Base-by-base conservation (phyloP, 2,797 vertebrate genomes). In the Leucoraja ocellata region DNA sequence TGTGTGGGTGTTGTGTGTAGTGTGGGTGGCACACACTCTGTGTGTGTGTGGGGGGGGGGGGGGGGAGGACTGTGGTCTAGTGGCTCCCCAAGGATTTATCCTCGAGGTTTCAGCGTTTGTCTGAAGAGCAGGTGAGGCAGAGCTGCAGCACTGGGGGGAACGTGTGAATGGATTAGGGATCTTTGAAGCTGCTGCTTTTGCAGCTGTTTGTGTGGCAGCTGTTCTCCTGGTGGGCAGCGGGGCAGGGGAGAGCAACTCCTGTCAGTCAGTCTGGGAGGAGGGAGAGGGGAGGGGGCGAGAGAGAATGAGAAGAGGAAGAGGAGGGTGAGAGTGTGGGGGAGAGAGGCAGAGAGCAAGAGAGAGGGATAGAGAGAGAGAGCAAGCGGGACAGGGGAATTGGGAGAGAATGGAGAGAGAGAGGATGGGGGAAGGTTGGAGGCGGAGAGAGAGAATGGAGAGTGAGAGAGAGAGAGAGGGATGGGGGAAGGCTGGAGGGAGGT, bases 191-290 rank as follows among this genome's bases (percentile, higher is more conserved):
- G 93, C 90, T 95, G 95, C 94, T 95, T 68, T 95, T 94, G 94
- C 96, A 96, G 96, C 96, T 96, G 96, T 94, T 93, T 90, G 93
- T 54, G 63, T 94, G 94, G 95, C 94, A 93, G 74, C 21, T 93
- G 84, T 65, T 39, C 18, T 23, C 4, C 23, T 74, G 68, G 13
- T 21, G 7, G 58, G 16, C 58, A 80, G 63, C 18, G 79, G 93
- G 65, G n/a, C 16, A 21, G 14, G 4, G 25, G 23, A 21, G 23
- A 7, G 77, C 25, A 9, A 32, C 77, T 78, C 46, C 46, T 46
- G 46, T 46, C 3, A 46, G 46, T 46, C 46, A 46, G 46, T 46
- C 46, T 46, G 46, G 2, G 2, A n/a, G 28, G 65, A 16, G 65
- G 65, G 65, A 78, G n/a, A 25, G 9, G 25, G 28, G 21, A 25